Conservation (phyloP, 1,140 invertebrate species). For the Hycleus phaleratus region DNA sequence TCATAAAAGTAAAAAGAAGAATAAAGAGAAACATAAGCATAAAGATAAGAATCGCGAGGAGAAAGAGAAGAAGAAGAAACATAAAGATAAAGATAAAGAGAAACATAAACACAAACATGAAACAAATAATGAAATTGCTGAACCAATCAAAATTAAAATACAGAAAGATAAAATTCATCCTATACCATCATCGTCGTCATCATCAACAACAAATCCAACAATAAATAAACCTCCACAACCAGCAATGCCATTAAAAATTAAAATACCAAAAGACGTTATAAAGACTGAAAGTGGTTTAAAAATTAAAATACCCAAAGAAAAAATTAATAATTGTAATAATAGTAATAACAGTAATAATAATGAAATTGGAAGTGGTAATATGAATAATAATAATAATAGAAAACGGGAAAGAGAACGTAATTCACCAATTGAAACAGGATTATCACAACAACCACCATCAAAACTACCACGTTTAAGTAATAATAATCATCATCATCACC, state of each 20-base stretch:
- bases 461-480: slow-evolving; percentile 21
- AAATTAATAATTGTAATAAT: slow-evolving; percentile 34
- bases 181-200: background rate
- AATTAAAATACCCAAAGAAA: slow-evolving; percentile 50
- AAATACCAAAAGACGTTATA: slow-evolving; percentile 55
- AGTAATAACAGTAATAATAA: background rate
- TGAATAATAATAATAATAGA: slow-evolving; percentile 27
- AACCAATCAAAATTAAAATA: slow-evolving; percentile 58
- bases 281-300: slow-evolving; percentile 44
- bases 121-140: slow-evolving; percentile 38
- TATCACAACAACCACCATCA: slow-evolving; percentile 12
- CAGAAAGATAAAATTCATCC: slow-evolving; percentile 52
- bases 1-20: slow-evolving; percentile 54
- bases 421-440: slow-evolving; percentile 3
- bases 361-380: slow-evolving; percentile 22
- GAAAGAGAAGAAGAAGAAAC: slow-evolving; percentile 52
- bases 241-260: slow-evolving; percentile 47
- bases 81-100: slow-evolving; percentile 52
- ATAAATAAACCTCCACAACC: background rate
- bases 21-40: slow-evolving; percentile 58
- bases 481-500: slow-evolving; percentile 9
- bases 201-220: background rate
- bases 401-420: slow-evolving; percentile 34
- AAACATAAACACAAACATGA: slow-evolving; percentile 48
- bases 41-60: slow-evolving; percentile 50